phyloP scores from a whole-genome alignment of 2,113 vertebrate genomes.

The Glareola pratincola region DNA sequence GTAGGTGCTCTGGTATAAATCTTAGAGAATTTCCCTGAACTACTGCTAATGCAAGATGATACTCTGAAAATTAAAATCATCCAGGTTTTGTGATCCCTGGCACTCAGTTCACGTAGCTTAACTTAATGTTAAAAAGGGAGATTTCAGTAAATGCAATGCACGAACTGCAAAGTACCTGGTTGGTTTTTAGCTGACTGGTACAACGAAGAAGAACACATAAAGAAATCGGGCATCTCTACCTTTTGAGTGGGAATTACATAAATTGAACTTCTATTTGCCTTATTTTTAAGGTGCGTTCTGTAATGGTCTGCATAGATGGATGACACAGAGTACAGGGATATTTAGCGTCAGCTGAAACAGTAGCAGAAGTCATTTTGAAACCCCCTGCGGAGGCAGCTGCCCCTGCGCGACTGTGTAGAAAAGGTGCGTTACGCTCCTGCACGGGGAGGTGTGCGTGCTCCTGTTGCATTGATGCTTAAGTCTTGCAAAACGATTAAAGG shows the following conservation, averaged over 20 bases:
- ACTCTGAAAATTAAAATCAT: background rate
- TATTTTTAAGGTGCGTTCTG: background rate
- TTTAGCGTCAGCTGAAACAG: background rate
- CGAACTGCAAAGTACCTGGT: background rate
- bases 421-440: background rate
- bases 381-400: background rate
- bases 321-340: background rate
- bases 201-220: background rate
- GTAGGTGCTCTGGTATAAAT: background rate
- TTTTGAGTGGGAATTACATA: background rate
- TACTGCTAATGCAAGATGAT: background rate
- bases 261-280: background rate
- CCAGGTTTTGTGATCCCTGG: background rate
- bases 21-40: background rate
- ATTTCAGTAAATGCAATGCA: background rate
- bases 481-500: background rate
- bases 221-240: background rate
- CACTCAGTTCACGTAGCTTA: background rate
- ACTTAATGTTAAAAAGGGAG: background rate
- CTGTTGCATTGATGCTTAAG: background rate
- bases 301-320: background rate
- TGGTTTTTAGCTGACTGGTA: background rate
- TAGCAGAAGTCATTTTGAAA: background rate
- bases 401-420: rapidly evolving
- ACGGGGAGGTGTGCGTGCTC: rapidly evolving